These are phyloP conservation scores for Asbolus verrucosus DNA, from an alignment of 1,140 invertebrate genomes.

Conservation along the genomic window DNA sequence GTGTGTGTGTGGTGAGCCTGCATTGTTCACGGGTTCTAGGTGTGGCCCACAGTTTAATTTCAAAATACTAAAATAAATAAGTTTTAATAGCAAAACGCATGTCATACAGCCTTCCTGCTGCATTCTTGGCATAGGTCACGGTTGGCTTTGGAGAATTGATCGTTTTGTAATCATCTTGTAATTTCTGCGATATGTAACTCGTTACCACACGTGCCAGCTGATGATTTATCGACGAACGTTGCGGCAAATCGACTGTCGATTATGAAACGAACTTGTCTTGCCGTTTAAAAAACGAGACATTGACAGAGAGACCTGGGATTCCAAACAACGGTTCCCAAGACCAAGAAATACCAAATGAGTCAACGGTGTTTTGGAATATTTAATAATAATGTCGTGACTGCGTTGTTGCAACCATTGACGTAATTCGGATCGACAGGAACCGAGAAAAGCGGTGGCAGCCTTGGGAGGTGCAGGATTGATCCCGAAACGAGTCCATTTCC, in stretches of 20 bases:
- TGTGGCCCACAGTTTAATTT: slow-evolving; percentile 5
- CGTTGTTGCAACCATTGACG: background rate
- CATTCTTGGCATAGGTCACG: slow-evolving; percentile 29
- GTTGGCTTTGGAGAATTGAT: slow-evolving; percentile 7
- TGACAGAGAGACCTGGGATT: too few relatives aligned
- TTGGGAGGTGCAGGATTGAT: background rate
- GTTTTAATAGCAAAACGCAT: slow-evolving; percentile 14
- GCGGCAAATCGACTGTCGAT: background rate
- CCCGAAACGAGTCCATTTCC: slow-evolving; percentile 13
- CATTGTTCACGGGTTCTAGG: slow-evolving; percentile 14
- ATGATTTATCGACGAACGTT: slow-evolving; percentile 12
- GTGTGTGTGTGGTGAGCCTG: too few relatives aligned
- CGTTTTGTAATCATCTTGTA: slow-evolving; percentile 30
- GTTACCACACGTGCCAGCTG: slow-evolving; percentile 28
- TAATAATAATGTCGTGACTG: too few relatives aligned
- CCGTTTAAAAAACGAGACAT: background rate
- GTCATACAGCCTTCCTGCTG: slow-evolving; percentile 31
- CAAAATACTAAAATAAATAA: slow-evolving; percentile 25
- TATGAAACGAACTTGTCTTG: slow-evolving; percentile 6
- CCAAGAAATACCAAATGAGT: background rate
- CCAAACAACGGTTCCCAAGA: too few relatives aligned
- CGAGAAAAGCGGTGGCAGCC: background rate
- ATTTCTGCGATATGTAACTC: slow-evolving; percentile 15
- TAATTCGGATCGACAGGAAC: background rate
- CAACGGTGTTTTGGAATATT: too few relatives aligned